These are phyloP conservation scores for Tachina fera DNA, from an alignment of 2,888 invertebrate species.

Conservation along the genomic window DNA sequence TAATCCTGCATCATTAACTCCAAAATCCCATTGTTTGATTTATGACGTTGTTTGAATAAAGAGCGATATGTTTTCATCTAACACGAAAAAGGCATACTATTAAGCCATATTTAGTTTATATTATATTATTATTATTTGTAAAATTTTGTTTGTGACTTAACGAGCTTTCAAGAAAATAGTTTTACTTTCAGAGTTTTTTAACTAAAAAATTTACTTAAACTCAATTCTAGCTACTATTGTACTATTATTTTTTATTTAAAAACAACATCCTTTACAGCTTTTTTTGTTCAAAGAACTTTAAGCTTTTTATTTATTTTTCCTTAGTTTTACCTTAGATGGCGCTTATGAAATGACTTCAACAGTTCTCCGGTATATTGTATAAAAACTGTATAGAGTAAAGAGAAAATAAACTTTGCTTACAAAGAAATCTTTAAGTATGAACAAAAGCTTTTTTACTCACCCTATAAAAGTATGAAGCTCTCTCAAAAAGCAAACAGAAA, in stretches of 20 bases:
- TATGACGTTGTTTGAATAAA: no score
- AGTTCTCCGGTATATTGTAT: constrained; percentile 23
- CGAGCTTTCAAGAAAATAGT: no score
- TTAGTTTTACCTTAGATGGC: constrained; percentile 60
- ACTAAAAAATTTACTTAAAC: no score
- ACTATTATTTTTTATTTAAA: neutral
- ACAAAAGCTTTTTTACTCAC: constrained; percentile 26
- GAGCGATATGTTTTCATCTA: no score
- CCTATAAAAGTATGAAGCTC: constrained; percentile 38
- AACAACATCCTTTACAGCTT: neutral
- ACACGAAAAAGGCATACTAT: no score
- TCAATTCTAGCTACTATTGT: no score
- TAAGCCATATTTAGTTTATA: no score
- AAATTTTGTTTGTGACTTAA: no score
- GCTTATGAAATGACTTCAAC: constrained; percentile 37
- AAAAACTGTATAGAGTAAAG: neutral
- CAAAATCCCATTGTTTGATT: no score
- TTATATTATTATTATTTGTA: no score
- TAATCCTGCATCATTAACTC: no score
- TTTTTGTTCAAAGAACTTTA: constrained; percentile 15
- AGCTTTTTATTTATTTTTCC: constrained; percentile 34
- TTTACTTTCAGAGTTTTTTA: no score
- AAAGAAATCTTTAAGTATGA: neutral
- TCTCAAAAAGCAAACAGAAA: neutral
- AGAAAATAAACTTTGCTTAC: neutral